Evolutionary conservation across 2,113 vertebrate genomes (phyloP).

Genomic region (Pantherophis guttatus): DNA sequence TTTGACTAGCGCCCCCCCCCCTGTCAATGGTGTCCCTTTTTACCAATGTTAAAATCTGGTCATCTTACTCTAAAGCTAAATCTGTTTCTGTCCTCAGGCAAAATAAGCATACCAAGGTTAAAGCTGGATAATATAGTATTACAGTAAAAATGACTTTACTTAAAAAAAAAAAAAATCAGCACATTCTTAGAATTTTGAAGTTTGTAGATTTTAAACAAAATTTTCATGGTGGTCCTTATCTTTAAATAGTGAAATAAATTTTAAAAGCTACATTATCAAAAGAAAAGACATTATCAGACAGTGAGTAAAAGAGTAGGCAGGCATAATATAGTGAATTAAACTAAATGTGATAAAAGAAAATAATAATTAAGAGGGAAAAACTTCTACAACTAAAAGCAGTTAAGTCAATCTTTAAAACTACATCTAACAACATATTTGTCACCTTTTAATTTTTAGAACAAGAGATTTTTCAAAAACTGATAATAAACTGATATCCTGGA

Average conservation of each 20-base stretch:
- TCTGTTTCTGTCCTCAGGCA: not conserved
- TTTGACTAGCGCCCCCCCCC: too few relatives aligned
- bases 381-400: not conserved
- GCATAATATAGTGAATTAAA: not conserved
- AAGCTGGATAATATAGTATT: not conserved
- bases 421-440: not conserved
- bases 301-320: not conserved
- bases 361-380: not conserved
- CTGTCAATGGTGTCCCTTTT: too few relatives aligned
- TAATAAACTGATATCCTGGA: not conserved
- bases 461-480: not conserved
- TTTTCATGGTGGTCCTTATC: not conserved
- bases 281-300: not conserved
- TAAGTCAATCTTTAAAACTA: not conserved
- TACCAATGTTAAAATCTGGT: too few relatives aligned
- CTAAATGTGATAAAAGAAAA: not conserved
- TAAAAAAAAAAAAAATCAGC: not conserved
- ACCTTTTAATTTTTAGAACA: not conserved
- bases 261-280: not conserved
- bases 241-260: not conserved
- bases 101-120: not conserved
- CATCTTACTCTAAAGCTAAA: not conserved
- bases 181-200: not conserved
- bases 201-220: not conserved
- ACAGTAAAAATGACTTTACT: not conserved